These are phyloP conservation scores for Sebastes goodei DNA, from an alignment of 2,797 vertebrate genomes.

Conservation along the genomic window DNA sequence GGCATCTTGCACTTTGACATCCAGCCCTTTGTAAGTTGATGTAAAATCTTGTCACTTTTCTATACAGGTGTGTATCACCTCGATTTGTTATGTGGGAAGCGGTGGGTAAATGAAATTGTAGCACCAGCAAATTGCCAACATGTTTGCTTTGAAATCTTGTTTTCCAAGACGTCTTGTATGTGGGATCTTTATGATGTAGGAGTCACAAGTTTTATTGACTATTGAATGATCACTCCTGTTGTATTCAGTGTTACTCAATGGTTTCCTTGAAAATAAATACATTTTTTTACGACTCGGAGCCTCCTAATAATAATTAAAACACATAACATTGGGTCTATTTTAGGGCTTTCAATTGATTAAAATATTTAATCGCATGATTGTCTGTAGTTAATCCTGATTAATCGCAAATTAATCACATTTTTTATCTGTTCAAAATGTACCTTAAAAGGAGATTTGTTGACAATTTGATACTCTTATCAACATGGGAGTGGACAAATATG, in stretches of 20 bases:
- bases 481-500: too few relatives aligned
- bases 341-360: not conserved
- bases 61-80: conserved; percentile 70
- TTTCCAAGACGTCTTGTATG: conserved; percentile 72
- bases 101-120: conserved; percentile 52
- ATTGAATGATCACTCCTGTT: conserved; percentile 83
- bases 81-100: conserved; percentile 62
- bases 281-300: conserved; percentile 74
- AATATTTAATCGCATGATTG: too few relatives aligned
- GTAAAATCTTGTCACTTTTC: conserved; percentile 80
- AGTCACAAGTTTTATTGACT: conserved; percentile 74
- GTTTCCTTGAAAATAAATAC: conserved; percentile 84
- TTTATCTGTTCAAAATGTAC: too few relatives aligned
- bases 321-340: not conserved
- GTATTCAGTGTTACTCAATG: conserved; percentile 86
- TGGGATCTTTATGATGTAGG: conserved; percentile 75
- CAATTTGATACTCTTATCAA: too few relatives aligned
- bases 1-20: conserved; percentile 80
- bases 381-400: too few relatives aligned
- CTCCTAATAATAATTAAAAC: not conserved
- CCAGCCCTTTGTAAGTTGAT: conserved; percentile 79
- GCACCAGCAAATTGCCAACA: conserved; percentile 82
- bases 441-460: too few relatives aligned
- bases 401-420: too few relatives aligned
- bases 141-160: conserved; percentile 74